These are phyloP conservation scores for Ageneiosus marmoratus DNA, from an alignment of 2,113 vertebrate species.

Conservation along the genomic window DNA sequence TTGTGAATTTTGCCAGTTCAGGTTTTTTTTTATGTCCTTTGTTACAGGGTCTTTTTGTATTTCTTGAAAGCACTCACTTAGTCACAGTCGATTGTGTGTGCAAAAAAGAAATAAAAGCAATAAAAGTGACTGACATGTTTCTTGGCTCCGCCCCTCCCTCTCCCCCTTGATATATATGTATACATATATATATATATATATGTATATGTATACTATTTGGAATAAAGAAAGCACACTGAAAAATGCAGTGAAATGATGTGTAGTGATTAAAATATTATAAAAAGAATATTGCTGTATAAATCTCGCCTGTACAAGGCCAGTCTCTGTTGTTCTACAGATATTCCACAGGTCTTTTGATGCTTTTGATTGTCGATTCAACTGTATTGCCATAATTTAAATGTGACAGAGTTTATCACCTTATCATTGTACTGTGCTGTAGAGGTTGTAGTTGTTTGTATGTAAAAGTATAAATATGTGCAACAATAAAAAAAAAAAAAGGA, in stretches of 20 bases:
- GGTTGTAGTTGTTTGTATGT: slow-evolving; percentile 89
- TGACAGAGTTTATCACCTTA: slow-evolving; percentile 72
- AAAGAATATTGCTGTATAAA: slow-evolving; percentile 45
- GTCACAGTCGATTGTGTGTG: slow-evolving; percentile 66
- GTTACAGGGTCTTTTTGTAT: slow-evolving; percentile 72
- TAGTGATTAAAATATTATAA: slow-evolving; percentile 45
- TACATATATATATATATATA: too few relatives aligned
- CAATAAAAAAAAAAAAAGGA: slow-evolving; percentile 65
- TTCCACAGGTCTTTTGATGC: slow-evolving; percentile 63
- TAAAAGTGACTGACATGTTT: slow-evolving; percentile 69
- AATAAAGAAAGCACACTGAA: slow-evolving; percentile 58
- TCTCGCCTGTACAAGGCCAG: slow-evolving; percentile 39
- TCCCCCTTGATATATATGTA: not conserved
- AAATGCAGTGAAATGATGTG: slow-evolving; percentile 52
- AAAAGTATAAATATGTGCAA: slow-evolving; percentile 77
- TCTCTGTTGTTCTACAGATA: slow-evolving; percentile 62
- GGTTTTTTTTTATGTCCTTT: slow-evolving; percentile 50
- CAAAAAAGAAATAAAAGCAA: slow-evolving; percentile 77
- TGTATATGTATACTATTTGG: slow-evolving; percentile 47
- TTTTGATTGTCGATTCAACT: slow-evolving; percentile 65
- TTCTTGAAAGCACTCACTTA: slow-evolving; percentile 58
- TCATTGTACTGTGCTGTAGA: slow-evolving; percentile 85
- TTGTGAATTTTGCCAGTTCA: slow-evolving; percentile 51
- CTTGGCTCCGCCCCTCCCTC: slow-evolving; percentile 54
- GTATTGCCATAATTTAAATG: slow-evolving; percentile 70